phyloP scores from a whole-genome alignment of 2,797 vertebrate genomes.

The Spheniscus humboldti region DNA sequence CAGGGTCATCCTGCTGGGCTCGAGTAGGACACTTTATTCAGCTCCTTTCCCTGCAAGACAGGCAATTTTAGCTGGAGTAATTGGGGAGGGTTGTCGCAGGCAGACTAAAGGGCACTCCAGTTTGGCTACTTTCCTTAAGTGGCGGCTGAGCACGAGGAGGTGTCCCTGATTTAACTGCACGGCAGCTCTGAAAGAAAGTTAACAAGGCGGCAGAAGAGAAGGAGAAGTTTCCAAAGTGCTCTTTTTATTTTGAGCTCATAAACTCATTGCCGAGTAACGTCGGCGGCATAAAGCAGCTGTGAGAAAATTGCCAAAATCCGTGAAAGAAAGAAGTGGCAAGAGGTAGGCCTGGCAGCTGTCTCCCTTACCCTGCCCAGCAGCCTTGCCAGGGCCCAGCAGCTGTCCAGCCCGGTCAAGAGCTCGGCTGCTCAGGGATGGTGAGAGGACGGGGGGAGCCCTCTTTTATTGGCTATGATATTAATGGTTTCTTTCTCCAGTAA shows the following conservation, averaged over 20 bases:
- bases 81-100: slow-evolving; percentile 1
- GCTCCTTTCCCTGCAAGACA: background rate
- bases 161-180: slow-evolving; percentile 30
- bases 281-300: background rate
- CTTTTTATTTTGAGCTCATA: background rate
- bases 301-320: slow-evolving; percentile 48
- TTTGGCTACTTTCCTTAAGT: slow-evolving; percentile 15
- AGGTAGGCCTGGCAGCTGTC: slow-evolving; percentile 56
- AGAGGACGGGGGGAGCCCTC: background rate
- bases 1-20: background rate
- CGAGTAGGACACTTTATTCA: background rate
- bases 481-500: background rate
- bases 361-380: slow-evolving; percentile 6
- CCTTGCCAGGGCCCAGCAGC: background rate
- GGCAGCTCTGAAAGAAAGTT: slow-evolving; percentile 32
- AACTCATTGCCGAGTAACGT: background rate
- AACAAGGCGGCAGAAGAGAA: slow-evolving; percentile 37
- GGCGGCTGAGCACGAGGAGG: background rate
- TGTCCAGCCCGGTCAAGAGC: background rate
- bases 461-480: background rate
- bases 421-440: background rate
- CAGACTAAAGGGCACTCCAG: slow-evolving; percentile 17
- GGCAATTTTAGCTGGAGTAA: slow-evolving; percentile 19
- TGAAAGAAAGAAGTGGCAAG: slow-evolving; percentile 42
- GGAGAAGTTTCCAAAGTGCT: slow-evolving; percentile 42